Evolutionary conservation across 2,888 invertebrate genomes (phyloP).

Genomic region (Platycheirus albimanus): DNA sequence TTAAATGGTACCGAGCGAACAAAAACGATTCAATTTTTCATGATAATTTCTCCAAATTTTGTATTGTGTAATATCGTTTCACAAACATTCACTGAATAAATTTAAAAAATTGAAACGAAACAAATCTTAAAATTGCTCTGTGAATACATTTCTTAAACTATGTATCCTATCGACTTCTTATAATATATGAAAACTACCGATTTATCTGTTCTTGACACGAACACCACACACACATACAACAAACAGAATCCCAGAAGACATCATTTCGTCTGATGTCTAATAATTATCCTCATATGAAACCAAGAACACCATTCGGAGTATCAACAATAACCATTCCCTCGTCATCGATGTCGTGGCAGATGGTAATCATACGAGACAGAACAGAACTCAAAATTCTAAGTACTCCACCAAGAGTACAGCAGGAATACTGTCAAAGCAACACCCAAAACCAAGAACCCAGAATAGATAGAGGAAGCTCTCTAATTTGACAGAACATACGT

Average conservation of each 20-base stretch:
- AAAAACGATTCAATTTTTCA: no score
- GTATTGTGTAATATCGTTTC: no score
- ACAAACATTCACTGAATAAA: no score
- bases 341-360: slow-evolving; percentile 32
- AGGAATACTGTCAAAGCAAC: slow-evolving; percentile 9
- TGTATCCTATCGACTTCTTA: no score
- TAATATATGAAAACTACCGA: neutral
- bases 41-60: no score
- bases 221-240: slow-evolving; percentile 1
- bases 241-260: neutral
- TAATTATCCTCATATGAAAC: slow-evolving; percentile 27
- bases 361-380: slow-evolving; percentile 12
- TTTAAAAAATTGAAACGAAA: no score
- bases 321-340: slow-evolving; percentile 12
- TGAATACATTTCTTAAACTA: no score
- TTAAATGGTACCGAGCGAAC: no score
- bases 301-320: neutral
- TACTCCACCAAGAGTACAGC: slow-evolving; percentile 15
- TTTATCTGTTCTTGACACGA: slow-evolving; percentile 39
- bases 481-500: slow-evolving; percentile 46
- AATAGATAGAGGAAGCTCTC: slow-evolving; percentile 20
- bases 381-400: no score
- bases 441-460: neutral
- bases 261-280: slow-evolving; percentile 35
- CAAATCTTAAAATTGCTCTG: no score